Evolutionary conservation across 2,113 vertebrate species (phyloP), one percentile per base, ranked within the genome.

Genomic region (Lathamus discolor): DNA sequence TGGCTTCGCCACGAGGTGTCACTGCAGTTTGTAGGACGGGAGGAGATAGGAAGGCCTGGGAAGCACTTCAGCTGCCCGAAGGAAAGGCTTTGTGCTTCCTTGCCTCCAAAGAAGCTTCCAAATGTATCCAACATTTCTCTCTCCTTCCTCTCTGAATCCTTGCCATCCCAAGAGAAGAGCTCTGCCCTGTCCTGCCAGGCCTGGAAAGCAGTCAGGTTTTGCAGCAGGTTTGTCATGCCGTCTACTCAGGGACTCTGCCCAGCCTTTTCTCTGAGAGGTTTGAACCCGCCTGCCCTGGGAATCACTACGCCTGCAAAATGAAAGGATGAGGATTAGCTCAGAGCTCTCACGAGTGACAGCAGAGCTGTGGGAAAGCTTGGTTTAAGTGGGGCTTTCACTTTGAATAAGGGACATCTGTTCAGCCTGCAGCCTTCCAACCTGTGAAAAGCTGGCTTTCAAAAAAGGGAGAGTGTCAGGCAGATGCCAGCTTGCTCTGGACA

Each of bases 1-100:
- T 89, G 85, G 37, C 94, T 87, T 94, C 86, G 46, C 95, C 97
- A 97, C 97, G 95, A 98, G 97, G 86, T 97, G 97, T 97, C 97
- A 96, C 90, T 98, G 92, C 87, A 84, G 83, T 83, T 93, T 89
- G 90, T 17, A 41, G 63, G 73, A 55, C 2, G 10, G 68, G 41
- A 87, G 41, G 62, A 82, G 61, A 13, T 61, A 59, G 49, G 9
- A 1, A 29, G 61, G 77, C 33, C 49, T 48, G 6, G 52, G 48
- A 27, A 39, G 8, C 1, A 19, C 28, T 75, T 83, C 77, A 22
- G 78, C 90, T 24, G 64, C 25, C 5, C 9, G 2, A 5, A 25
- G 46, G 46, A 55, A 86, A 52, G 13, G 39, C n/a, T 87, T 80
- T 41, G 74, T 76, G 55, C 46, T 77, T 66, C 48, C 28, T 39